Evolutionary conservation across 1,140 invertebrate genomes (phyloP).

Genomic region (Papilio xuthus): DNA sequence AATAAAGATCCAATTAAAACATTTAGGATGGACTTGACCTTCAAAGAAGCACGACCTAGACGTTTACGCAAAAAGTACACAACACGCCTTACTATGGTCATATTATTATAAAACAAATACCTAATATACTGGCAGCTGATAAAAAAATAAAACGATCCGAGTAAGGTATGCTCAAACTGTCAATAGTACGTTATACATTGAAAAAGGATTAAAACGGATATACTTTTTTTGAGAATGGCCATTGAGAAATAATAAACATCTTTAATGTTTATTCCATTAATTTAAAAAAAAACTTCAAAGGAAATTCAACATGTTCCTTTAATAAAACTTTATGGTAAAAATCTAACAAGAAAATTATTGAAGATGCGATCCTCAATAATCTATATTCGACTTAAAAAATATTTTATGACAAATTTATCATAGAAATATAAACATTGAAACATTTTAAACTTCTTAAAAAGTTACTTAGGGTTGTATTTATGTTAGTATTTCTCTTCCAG

Average conservation of each 20-base stretch:
- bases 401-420: too few species aligned
- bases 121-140: constrained; percentile 5
- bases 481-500: neutral
- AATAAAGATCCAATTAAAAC: constrained; percentile 49
- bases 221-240: neutral
- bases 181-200: neutral
- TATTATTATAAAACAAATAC: constrained; percentile 10
- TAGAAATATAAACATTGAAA: too few species aligned
- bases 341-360: too few species aligned
- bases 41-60: constrained; percentile 56
- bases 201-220: neutral
- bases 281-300: too few species aligned
- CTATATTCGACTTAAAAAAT: too few species aligned
- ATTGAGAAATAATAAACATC: neutral
- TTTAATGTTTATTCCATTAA: neutral
- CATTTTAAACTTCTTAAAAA: neutral
- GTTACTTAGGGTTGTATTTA: neutral
- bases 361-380: too few species aligned
- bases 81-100: constrained; percentile 27
- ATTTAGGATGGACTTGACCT: constrained; percentile 50
- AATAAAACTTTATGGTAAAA: too few species aligned
- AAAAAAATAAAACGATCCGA: constrained; percentile 18
- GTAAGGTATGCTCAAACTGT: neutral
- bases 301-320: too few species aligned
- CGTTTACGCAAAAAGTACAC: constrained; percentile 37